phyloP scores from a whole-genome alignment of 1,140 invertebrate species.

The Neotoxoptera formosana region DNA sequence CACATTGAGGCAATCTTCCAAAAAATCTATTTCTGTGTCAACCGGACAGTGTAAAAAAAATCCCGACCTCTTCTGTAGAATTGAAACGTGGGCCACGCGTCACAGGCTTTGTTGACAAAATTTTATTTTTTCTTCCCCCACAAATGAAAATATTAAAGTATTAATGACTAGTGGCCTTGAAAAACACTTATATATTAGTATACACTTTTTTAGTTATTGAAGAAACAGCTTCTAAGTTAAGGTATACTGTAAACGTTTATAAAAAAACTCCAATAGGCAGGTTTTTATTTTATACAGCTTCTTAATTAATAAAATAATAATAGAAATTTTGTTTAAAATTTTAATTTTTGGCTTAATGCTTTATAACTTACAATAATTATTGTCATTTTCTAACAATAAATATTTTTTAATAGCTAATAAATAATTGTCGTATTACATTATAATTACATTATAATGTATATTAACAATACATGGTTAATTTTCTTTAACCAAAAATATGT shows the following conservation, averaged over 20 bases:
- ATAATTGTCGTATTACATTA: background rate
- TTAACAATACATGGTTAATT: background rate
- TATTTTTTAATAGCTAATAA: background rate
- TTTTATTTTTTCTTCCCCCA: conserved; percentile 24
- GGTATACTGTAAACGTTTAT: background rate
- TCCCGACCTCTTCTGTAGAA: conserved; percentile 51
- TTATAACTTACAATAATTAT: background rate
- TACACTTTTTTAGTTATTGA: background rate
- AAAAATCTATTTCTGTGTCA: conserved; percentile 57
- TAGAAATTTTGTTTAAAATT: background rate
- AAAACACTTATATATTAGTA: background rate
- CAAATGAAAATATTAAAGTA: conserved; percentile 14
- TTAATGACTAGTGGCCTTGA: background rate
- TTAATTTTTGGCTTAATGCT: background rate
- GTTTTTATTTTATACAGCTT: background rate
- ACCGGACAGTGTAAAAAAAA: conserved; percentile 37
- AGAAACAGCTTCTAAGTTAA: background rate
- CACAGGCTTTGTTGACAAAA: conserved; percentile 54
- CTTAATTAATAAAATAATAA: background rate
- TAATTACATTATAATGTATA: too few relatives aligned
- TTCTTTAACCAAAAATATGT: too few relatives aligned
- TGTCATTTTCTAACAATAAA: background rate
- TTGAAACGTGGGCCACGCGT: conserved; percentile 35
- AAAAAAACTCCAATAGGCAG: background rate
- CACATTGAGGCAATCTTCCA: conserved; percentile 52